Percentiles rank a stretch among this genome's conserved stretches.
Evolutionary conservation across 2,113 vertebrate species (phyloP).

Genomic region (Tautogolabrus adspersus): DNA sequence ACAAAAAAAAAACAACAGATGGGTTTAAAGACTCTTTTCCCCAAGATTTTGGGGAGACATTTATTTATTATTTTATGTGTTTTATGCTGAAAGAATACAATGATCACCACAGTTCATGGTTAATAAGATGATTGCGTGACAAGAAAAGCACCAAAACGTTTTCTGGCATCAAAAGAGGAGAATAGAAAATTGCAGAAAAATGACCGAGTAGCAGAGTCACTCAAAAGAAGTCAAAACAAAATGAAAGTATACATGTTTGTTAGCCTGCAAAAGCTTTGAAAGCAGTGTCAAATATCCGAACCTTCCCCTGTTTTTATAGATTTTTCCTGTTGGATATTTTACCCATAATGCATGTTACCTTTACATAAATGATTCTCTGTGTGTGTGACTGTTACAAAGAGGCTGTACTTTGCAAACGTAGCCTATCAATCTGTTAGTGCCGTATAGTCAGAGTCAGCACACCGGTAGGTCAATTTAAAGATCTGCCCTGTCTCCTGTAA

Average conservation of each 20-base stretch:
- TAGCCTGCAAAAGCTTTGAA: neutral
- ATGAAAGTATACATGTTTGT: neutral
- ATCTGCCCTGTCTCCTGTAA: neutral
- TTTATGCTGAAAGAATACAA: neutral
- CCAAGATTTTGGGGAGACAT: neutral
- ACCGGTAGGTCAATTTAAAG: slow-evolving; percentile 19
- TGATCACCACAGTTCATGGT: neutral
- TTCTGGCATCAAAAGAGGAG: neutral
- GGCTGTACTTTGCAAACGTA: neutral
- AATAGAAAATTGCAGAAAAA: neutral
- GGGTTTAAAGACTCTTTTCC: slow-evolving; percentile 10
- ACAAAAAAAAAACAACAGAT: neutral
- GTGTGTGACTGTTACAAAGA: neutral
- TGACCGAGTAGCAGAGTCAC: neutral
- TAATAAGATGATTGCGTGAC: neutral
- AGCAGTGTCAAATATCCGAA: neutral
- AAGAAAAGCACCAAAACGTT: neutral
- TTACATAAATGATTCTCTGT: no score
- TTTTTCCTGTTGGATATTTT: no score
- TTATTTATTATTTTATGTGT: neutral
- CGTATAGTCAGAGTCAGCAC: neutral
- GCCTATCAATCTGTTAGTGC: slow-evolving; percentile 9
- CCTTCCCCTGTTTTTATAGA: no score
- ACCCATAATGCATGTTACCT: no score
- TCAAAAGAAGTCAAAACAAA: neutral